Base-by-base conservation (phyloP, 2,797 vertebrate species). In the Rousettus madagascariensis region DNA sequence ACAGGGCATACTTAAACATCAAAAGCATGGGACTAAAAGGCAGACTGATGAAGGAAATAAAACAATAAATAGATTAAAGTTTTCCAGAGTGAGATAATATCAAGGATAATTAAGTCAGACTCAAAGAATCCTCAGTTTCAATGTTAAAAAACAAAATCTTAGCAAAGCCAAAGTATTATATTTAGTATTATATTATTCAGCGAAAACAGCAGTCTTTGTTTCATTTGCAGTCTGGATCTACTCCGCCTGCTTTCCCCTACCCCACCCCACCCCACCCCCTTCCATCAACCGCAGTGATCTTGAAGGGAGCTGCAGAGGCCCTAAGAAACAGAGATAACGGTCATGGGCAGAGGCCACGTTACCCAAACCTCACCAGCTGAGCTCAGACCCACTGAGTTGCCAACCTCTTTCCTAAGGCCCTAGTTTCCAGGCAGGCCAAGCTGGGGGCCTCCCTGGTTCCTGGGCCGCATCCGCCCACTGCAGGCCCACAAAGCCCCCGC, bases 181-280 rank as follows among this genome's bases (percentile, higher is more conserved):
- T 92, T 95, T 97, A 82, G 63, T 95, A 95, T 95, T 96, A 90
- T 80, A 97, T 96, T 97, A 97, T 97, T 96, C 95, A n/a, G 87
- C 74, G 71, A 96, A 96, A 97, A 97, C 96, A 85, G 91, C 96
- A 92, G 96, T 96, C 97, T 97, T 97, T 97, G 97, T 97, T 95
- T 94, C 95, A 90, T 94, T 93, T 86, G 94, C 97, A 94, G 95
- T 79, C 95, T 86, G 92, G 80, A 94, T 96, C 90, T 91, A 95
- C 97, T 74, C 97, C 92, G 96, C 97, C 96, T 94, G 94, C 71
- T 75, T 87, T 88, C 95, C 90, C 96, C 93, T 89, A 66, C 57
- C 90, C 97, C 71, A 79, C 36, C 61, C 51, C 94, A 30, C 94
- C 96, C 97, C 93, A 65, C 96, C 96, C 95, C 72, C 94, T 94